Evolutionary conservation across 2,797 vertebrate genomes (phyloP), one percentile per base, ranked within the genome.

Genomic region (Mormyrops attenuatus): DNA sequence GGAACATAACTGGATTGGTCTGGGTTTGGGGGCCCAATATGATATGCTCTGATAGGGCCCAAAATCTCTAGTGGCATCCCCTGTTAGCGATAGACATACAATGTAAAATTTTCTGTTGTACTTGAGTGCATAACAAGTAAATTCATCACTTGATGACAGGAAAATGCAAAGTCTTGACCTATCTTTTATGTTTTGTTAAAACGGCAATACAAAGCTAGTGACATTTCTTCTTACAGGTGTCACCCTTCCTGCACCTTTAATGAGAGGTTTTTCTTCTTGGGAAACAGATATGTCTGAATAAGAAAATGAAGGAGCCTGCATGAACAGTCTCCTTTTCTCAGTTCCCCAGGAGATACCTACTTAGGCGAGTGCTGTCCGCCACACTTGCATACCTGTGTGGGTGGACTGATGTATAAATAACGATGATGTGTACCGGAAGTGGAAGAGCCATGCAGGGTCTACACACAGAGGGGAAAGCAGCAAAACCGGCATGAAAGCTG

Each of bases 361-460:
- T 90, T 63, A 20, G 53, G 86, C 88, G 73, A 69, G 52, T 47
- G 87, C 55, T 69, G 80, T 87, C 47, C 52, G 30, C 69, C 26
- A 84, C 77, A 88, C 86, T 88, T 41, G 66, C 86, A 34, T 57
- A 34, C 86, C 89, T 84, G 77, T 85, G 89, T 90, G 87, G 89
- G 87, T 49, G 88, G 89, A 69, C 22, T 41, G 55, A 41, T 85
- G 73, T 90, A 88, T 90, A 90, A 90, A 90, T 90, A 88, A 88
- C 66, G 80, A 69, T 85, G 87, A 57, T 85, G 87, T 88, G 73
- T 80, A 88, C 60, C 60, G 77, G 77, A 88, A 90, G 44, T 26
- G 77, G 77, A 38, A 41, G 26, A 77, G 50, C 89, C 49, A 15
- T 69, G 49, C 38, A n/a, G 38, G 87, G 69, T 84, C 44, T 13